Evolutionary conservation across 2,797 vertebrate species (phyloP).

Genomic region (Melanogrammus aeglefinus): DNA sequence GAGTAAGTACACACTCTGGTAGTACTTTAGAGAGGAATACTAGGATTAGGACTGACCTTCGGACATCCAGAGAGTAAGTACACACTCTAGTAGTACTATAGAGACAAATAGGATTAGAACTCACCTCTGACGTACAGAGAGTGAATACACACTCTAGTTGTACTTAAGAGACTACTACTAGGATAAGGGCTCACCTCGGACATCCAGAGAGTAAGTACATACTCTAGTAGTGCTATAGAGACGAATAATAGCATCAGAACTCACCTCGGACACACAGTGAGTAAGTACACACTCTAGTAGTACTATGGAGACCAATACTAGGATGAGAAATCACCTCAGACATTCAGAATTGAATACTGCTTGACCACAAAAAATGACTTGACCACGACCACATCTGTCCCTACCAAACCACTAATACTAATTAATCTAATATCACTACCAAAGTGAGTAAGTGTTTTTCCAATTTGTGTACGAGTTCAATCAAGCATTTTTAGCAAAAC

Average conservation of each 20-base stretch:
- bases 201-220: constrained; percentile 65
- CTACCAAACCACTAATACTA: not conserved
- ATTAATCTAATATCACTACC: not conserved
- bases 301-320: not conserved
- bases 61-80: constrained; percentile 70
- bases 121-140: constrained; percentile 80
- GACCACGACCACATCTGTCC: not conserved
- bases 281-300: constrained; percentile 8
- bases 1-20: constrained; percentile 35
- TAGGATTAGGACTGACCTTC: no score
- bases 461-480: not conserved
- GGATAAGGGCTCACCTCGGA: constrained; percentile 69
- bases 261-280: constrained; percentile 9
- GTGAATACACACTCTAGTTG: constrained; percentile 18
- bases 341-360: not conserved
- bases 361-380: no score
- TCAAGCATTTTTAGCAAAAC: not conserved
- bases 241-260: not conserved
- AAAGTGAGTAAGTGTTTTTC: not conserved
- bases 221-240: not conserved
- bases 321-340: not conserved
- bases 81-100: not conserved
- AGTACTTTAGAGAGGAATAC: not conserved
- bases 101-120: not conserved
- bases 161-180: not conserved